phyloP scores from a whole-genome alignment of 2,797 vertebrate genomes.

The Jordanella pulchra region DNA sequence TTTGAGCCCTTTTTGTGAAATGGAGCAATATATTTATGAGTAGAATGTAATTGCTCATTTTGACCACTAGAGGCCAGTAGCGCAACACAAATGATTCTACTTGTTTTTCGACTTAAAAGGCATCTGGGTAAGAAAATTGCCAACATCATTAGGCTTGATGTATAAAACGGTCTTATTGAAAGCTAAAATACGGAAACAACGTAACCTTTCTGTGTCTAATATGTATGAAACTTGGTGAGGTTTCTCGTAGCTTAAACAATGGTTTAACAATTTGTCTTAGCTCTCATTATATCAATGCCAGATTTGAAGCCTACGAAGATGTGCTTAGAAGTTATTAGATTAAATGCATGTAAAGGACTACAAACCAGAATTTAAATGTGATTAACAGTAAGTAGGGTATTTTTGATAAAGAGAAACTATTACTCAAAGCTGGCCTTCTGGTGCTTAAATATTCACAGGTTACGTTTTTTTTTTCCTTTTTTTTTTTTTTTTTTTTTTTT shows the following conservation, averaged over 20 bases:
- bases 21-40: not conserved
- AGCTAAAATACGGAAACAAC: not conserved
- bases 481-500: too few species aligned
- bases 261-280: too few species aligned
- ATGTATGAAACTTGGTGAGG: too few species aligned
- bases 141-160: too few species aligned
- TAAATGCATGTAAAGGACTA: not conserved
- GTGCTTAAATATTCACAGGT: too few species aligned
- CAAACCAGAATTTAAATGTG: not conserved
- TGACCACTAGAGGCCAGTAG: constrained; percentile 39
- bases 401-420: not conserved
- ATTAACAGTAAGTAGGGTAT: not conserved
- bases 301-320: not conserved
- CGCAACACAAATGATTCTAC: not conserved
- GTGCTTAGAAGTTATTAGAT: too few species aligned
- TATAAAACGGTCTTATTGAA: not conserved
- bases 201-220: not conserved
- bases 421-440: not conserved
- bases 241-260: too few species aligned
- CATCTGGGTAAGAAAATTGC: not conserved
- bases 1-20: not conserved
- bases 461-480: too few species aligned
- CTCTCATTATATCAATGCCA: not conserved
- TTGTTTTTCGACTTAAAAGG: not conserved
- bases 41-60: accelerated